Evolutionary conservation across 2,113 vertebrate species (phyloP), one percentile per base, ranked within the genome.

Genomic region (Monarcha castaneiventris): DNA sequence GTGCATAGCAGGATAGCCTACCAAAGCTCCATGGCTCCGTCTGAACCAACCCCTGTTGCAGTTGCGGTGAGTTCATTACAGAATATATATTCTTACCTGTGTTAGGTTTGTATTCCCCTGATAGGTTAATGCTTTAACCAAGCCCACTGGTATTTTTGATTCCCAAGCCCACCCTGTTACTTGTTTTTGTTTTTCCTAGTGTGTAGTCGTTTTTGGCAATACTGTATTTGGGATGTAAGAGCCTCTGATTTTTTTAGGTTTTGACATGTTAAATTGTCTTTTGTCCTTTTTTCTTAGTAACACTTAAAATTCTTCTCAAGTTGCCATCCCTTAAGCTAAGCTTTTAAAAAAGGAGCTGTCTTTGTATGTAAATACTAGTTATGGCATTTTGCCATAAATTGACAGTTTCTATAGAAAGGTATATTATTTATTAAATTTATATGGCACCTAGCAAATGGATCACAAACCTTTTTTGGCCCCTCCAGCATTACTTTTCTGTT

Each of bases 1-100:
- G 97, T 97, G 91, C 98, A 98, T 74, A 97, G 84, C 62, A 97
- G 98, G 91, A 95, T 97, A 87, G 63, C 73, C 2, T 98, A 98
- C 97, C 98, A 98, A 97, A 98, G 98, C 90, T 96, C 98, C 72
- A 71, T 96, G 82, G 90, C 92, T 95, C 80, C 96, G 0, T 89
- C 97, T 4, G 98, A 98, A 59, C 56, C 97, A 19, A 20, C 90
- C 29, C 17, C 97, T 12, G 95, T 96, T 73, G 90, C 94, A 23
- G 73, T 97, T 93, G 95, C 75, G 67, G 98, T 98, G 83, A 97
- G 97, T 96, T 19, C 11, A 27, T 61, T 86, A 61, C 43, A 27
- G 37, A 79, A 90, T 37, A 37, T 37, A 37, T 68, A 7, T 9
- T 84, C 35, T 86, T 66, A 66, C 13, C 10, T 0, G 0, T 51